Base-by-base conservation (phyloP, 2,113 vertebrate species). In the Ptilonorhynchus violaceus region DNA sequence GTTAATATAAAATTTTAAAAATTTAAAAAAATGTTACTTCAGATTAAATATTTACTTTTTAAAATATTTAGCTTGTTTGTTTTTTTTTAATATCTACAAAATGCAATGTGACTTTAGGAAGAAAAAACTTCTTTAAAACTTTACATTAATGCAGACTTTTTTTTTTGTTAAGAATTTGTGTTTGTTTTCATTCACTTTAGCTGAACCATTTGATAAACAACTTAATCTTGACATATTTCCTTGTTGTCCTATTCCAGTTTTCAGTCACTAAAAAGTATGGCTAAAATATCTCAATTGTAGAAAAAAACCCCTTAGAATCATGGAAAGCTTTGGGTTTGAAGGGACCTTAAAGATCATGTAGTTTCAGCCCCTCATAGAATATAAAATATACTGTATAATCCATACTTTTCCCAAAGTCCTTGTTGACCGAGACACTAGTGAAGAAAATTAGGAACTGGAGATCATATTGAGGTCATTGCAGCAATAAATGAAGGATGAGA, bases 371-470 rank as follows among this genome's bases (percentile, higher is more conserved):
- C 47, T 55, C 30, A 55, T n/a, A 30, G 19, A 39, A 16, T 21
- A 30, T 3, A 23, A 8, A 42, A 49, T 46, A 44, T 35, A 20
- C 8, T 28, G 7, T 13, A 6, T 18, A 22, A 77, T 64, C 46
- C 14, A 12, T 67, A 39, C 3, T 22, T 89, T 79, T 67, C 11
- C 11, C 8, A 55, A 47, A 68, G 8, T 18, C 4, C 10, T 59
- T 22, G 0, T 44, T 50, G 28, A 53, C 2, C 0, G 4, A 72
- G 22, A 19, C 6, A 44, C 14, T 84, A 9, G 7, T 33, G 62
- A 75, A 37, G 28, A 78, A 88, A 92, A 52, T 37, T 37, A 73
- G 13, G n/a, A 25, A 11, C 23, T 50, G 30, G 33, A 55, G 35
- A 53, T 44, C 4, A 33, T 21, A 35, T 2, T 75, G 19, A 85